Base-by-base conservation (phyloP, 2,888 invertebrate species). In the Andrena marginata region DNA sequence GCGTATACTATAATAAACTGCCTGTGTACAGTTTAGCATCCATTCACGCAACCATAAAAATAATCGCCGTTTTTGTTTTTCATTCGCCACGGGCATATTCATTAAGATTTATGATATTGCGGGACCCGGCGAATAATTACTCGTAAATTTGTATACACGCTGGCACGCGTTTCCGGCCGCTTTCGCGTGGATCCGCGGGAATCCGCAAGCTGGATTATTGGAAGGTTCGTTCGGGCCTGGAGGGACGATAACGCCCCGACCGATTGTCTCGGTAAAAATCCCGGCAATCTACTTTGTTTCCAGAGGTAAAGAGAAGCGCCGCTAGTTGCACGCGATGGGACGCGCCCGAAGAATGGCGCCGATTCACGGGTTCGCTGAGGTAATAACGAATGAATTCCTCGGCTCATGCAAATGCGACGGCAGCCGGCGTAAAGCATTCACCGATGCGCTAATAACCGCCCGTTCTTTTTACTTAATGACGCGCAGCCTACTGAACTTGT, bases 31-130 rank as follows among this genome's bases (percentile, higher is more conserved):
- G 67, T 82, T 77, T 71, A 71, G 49, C 65, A 48, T 82, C 63
- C 73, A 69, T 87, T 87, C 73, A 59, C 80, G 80, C 76, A 29
- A 72, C 68, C 79, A 80, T 75, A 73, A 86, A 82, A 85, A 76
- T 87, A 85, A 86, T 85, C 79, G 59, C 31, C 69, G 70, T 76
- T 82, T 83, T 85, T 73, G 73, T 73, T 70, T 77, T 60, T 71
- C 62, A 70, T 73, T 80, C 65, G 71, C 81, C 26, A 63, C 72
- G 63, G 63, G 83, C 60, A 48, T 68, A 75, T 77, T 87, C 89
- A 80, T 84, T 84, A 87, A 87, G 89, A 90, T 89, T 90, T 88
- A 87, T 67, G 88, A 86, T 86, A 86, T 87, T 69, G 82, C 75
- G 63, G 59, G 48, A 67, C 59, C 77, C 60, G 73, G 70, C 60